phyloP scores from a whole-genome alignment of 2,888 invertebrate genomes.

The Drosophila phalerata region DNA sequence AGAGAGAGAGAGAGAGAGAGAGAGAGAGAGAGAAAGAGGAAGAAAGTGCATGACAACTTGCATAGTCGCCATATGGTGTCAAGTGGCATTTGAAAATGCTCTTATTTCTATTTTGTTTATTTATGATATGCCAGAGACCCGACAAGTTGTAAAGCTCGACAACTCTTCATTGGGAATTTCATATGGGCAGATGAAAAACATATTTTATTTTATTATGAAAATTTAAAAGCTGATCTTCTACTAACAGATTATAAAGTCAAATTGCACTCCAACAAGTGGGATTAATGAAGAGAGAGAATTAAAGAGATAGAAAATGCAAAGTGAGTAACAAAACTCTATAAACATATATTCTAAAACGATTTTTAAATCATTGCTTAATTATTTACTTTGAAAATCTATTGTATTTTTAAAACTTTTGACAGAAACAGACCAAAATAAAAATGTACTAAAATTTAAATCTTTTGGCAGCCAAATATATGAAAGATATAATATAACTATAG shows the following conservation, averaged over 20 bases:
- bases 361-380: no score
- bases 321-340: no score
- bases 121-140: constrained; percentile 49
- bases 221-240: constrained; percentile 18
- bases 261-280: constrained; percentile 20
- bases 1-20: background rate
- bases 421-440: no score
- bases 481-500: no score
- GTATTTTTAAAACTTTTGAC: no score
- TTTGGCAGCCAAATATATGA: no score
- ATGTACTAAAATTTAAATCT: no score
- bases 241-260: constrained; percentile 25
- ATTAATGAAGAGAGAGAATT: constrained; percentile 1
- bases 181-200: constrained; percentile 18
- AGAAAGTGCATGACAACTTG: constrained; percentile 43
- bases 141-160: constrained; percentile 37
- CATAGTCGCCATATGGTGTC: constrained; percentile 73
- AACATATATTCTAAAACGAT: no score
- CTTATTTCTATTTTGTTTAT: constrained; percentile 73
- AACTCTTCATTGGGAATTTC: constrained; percentile 29
- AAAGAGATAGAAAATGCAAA: no score
- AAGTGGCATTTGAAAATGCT: constrained; percentile 81
- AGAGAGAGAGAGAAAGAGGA: constrained; percentile 1
- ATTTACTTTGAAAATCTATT: no score
- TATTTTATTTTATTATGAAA: constrained; percentile 12